These are phyloP conservation scores for Peribatodes rhomboidaria DNA, from an alignment of 2,888 invertebrate species.

Conservation along the genomic window DNA sequence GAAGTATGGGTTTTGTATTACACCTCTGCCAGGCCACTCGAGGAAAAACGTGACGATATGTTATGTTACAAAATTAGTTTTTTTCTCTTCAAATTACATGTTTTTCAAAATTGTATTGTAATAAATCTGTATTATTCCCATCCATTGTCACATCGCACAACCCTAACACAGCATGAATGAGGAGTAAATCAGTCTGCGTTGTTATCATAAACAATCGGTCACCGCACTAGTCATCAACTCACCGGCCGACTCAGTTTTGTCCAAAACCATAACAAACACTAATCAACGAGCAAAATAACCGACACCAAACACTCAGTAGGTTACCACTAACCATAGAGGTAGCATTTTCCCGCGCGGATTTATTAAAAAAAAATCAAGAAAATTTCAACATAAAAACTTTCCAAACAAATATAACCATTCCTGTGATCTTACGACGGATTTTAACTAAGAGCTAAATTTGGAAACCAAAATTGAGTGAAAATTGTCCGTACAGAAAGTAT, in stretches of 20 bases:
- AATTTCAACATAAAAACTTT: neutral
- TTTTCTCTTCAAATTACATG: no score
- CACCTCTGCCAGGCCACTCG: no score
- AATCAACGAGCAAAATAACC: slow-evolving; percentile 66
- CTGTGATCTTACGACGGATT: neutral
- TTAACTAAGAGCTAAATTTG: neutral
- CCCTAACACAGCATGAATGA: slow-evolving; percentile 47
- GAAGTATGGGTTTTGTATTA: no score
- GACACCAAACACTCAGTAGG: slow-evolving; percentile 62
- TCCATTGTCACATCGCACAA: slow-evolving; percentile 35
- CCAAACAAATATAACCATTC: slow-evolving; percentile 1
- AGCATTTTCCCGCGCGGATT: slow-evolving; percentile 44
- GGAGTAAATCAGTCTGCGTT: slow-evolving; percentile 56
- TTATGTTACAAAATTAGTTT: no score
- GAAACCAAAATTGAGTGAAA: neutral
- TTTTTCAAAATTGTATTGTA: no score
- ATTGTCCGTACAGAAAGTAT: neutral
- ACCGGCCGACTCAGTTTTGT: slow-evolving; percentile 53
- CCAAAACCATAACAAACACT: slow-evolving; percentile 68
- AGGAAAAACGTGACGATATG: no score
- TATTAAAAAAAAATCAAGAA: slow-evolving; percentile 1
- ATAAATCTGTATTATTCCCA: neutral
- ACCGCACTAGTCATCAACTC: slow-evolving; percentile 51
- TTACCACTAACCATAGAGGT: slow-evolving; percentile 50
- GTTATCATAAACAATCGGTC: slow-evolving; percentile 43